A percentile compares a stretch with the other conserved stretches of the same genome.
These are phyloP conservation scores for Hippolais icterina DNA, from an alignment of 2,113 vertebrate genomes.

Conservation along the genomic window DNA sequence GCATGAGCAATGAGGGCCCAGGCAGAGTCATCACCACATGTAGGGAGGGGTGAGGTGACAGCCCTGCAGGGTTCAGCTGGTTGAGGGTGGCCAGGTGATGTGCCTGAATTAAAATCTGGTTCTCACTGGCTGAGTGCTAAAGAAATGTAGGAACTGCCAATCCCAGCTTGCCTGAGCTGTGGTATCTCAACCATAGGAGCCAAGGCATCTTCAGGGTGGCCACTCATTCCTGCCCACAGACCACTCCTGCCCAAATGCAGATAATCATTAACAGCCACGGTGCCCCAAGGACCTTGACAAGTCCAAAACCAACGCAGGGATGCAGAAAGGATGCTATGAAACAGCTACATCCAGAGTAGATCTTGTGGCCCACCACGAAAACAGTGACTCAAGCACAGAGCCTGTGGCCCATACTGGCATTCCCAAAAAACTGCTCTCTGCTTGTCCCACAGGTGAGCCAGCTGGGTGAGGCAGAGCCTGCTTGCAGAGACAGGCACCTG, in stretches of 20 bases:
- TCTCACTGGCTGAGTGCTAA: background rate
- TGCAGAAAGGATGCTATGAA: background rate
- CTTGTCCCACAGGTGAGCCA: background rate
- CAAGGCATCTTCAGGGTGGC: background rate
- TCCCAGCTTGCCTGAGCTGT: background rate
- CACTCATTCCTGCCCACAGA: background rate
- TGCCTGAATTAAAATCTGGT: background rate
- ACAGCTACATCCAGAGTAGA: background rate
- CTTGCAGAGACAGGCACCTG: background rate
- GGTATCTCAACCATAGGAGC: background rate
- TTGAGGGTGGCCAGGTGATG: background rate
- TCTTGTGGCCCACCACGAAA: background rate
- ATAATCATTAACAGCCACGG: background rate
- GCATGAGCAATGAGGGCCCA: background rate
- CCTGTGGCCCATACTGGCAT: fast-evolving
- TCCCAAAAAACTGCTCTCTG: background rate
- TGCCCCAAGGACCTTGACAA: background rate
- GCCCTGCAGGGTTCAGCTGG: background rate
- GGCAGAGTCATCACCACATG: background rate
- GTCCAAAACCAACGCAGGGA: background rate
- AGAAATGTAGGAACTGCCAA: background rate
- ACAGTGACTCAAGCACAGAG: background rate
- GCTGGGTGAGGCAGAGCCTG: background rate
- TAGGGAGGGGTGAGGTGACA: background rate
- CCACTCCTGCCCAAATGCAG: background rate